Conservation (phyloP, 2,888 invertebrate species). For the Zaprionus bogoriensis region DNA sequence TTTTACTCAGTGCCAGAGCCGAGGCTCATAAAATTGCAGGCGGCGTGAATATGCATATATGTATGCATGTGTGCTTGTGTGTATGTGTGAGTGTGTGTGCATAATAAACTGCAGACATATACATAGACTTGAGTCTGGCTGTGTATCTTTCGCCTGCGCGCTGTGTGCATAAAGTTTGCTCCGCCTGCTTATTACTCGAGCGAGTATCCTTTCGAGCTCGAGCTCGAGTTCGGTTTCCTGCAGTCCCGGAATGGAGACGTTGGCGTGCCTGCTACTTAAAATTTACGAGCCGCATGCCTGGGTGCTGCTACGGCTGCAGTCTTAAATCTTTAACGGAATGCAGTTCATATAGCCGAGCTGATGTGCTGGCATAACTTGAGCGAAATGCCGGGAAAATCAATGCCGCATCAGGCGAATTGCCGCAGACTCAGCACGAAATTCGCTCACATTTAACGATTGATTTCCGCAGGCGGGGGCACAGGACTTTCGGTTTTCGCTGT, state of each 20-base stretch:
- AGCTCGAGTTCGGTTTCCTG: slow-evolving; percentile 42
- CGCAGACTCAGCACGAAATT: slow-evolving; percentile 42
- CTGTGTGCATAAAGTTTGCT: slow-evolving; percentile 45
- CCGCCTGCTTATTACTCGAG: slow-evolving; percentile 48
- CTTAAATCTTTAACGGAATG: slow-evolving; percentile 33
- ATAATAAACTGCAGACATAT: slow-evolving; percentile 31
- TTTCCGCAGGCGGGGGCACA: slow-evolving; percentile 54
- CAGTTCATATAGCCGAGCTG: slow-evolving; percentile 23
- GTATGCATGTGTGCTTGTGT: not conserved
- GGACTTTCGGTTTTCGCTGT: slow-evolving; percentile 19
- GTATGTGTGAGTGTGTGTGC: slow-evolving; percentile 3
- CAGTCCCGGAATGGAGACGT: slow-evolving; percentile 18
- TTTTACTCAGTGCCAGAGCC: slow-evolving; percentile 5
- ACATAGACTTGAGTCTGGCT: slow-evolving; percentile 1
- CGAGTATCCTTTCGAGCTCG: slow-evolving; percentile 44
- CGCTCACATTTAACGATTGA: slow-evolving; percentile 52
- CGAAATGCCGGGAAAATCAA: slow-evolving; percentile 29
- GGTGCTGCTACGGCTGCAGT: not conserved
- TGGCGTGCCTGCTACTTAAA: slow-evolving; percentile 38
- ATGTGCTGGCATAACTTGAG: slow-evolving; percentile 37
- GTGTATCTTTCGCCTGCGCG: slow-evolving; percentile 13
- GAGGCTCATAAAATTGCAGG: slow-evolving; percentile 24
- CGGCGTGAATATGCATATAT: not conserved
- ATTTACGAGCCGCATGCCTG: slow-evolving; percentile 41
- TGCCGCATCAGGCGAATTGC: slow-evolving; percentile 15